Evolutionary conservation across 2,113 vertebrate genomes (phyloP).

Genomic region (Halcyon senegalensis): DNA sequence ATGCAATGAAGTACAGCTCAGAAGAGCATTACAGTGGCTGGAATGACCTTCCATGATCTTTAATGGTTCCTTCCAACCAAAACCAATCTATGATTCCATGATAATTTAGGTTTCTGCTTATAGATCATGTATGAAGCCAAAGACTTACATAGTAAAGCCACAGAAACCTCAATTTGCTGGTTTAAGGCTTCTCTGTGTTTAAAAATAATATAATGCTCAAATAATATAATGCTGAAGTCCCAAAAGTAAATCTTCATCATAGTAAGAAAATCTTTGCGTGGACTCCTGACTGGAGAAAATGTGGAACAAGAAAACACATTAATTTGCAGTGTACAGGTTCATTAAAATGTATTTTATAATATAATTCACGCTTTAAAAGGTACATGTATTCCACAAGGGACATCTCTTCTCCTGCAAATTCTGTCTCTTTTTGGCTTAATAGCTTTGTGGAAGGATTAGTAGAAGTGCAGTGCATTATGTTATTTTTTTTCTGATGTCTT

Average conservation of each 20-base stretch:
- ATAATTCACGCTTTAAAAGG: background rate
- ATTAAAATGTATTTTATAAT: background rate
- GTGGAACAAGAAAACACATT: background rate
- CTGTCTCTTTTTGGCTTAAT: background rate
- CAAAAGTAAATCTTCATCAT: background rate
- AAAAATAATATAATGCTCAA: background rate
- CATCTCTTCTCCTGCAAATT: background rate
- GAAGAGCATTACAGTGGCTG: background rate
- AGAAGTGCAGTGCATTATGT: background rate
- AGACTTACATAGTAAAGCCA: background rate
- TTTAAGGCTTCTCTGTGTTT: background rate
- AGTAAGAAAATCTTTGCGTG: background rate
- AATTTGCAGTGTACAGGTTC: background rate
- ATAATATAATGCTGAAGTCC: background rate
- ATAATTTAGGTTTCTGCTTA: background rate
- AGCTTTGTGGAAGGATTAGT: background rate
- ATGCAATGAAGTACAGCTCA: background rate
- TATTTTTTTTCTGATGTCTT: background rate
- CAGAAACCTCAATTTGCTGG: background rate
- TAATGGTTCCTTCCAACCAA: background rate
- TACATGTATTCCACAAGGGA: background rate
- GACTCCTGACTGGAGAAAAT: background rate
- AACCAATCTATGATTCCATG: background rate
- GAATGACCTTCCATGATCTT: background rate
- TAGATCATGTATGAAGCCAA: background rate